phyloP scores from a whole-genome alignment of 2,888 invertebrate species.

The Volucella bombylans region DNA sequence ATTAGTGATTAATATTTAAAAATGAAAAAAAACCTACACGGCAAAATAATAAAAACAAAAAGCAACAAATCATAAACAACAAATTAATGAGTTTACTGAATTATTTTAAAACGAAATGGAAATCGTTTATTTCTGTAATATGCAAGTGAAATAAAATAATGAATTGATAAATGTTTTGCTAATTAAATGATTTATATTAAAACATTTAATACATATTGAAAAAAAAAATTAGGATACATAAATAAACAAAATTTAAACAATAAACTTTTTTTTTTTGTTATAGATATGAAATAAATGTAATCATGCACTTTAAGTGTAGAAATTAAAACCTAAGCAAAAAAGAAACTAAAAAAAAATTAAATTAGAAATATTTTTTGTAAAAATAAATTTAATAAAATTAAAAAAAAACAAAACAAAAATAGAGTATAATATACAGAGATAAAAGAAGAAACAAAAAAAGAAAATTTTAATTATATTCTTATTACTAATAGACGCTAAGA shows the following conservation, averaged over 20 bases:
- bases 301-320: conserved; percentile 55
- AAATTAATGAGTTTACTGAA: conserved; percentile 39
- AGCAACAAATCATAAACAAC: conserved; percentile 6
- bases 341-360: conserved; percentile 40
- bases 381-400: conserved; percentile 37
- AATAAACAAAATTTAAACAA: conserved; percentile 51
- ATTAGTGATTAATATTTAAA: conserved; percentile 66
- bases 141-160: conserved; percentile 38
- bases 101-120: conserved; percentile 28
- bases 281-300: conserved; percentile 54
- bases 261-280: conserved; percentile 52
- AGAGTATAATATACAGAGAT: conserved; percentile 58
- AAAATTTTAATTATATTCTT: conserved; percentile 68
- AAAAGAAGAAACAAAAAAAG: conserved; percentile 28
- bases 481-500: conserved; percentile 67
- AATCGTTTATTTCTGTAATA: conserved; percentile 29
- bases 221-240: conserved; percentile 31
- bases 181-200: conserved; percentile 52
- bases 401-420: conserved; percentile 32
- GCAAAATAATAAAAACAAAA: conserved; percentile 3
- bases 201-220: conserved; percentile 51
- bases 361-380: conserved; percentile 69
- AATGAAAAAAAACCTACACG: conserved; percentile 32
- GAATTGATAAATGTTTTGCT: conserved; percentile 35
- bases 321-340: conserved; percentile 43